A percentile compares a stretch with the other conserved stretches of the same genome.
Evolutionary conservation across 2,113 vertebrate species (phyloP).

Genomic region (Hypanus sabinus): DNA sequence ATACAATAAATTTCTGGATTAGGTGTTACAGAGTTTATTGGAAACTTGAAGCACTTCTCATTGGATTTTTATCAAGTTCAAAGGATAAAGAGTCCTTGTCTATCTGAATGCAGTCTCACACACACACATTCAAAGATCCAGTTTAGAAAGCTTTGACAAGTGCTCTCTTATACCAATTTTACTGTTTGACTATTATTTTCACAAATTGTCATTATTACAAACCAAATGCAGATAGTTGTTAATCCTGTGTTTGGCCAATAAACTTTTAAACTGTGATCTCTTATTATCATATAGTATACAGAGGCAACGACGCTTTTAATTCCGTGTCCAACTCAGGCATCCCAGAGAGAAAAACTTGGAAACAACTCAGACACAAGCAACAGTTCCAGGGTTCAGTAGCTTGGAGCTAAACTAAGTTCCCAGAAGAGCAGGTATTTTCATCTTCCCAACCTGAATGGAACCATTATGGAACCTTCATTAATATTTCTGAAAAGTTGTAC

Average conservation of each 20-base stretch:
- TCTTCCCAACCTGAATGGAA: slow-evolving; percentile 19
- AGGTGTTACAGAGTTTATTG: not conserved
- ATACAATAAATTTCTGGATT: not conserved
- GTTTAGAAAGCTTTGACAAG: not conserved
- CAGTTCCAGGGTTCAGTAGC: not conserved
- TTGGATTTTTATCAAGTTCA: not conserved
- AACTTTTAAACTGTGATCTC: too few species aligned
- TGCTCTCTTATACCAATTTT: not conserved
- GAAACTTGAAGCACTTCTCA: not conserved
- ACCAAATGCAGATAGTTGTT: too few species aligned
- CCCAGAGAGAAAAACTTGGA: slow-evolving; percentile 1
- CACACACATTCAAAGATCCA: not conserved
- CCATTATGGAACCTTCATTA: slow-evolving; percentile 33
- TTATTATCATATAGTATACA: too few species aligned
- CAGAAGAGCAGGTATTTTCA: slow-evolving; percentile 18
- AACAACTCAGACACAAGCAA: slow-evolving; percentile 5
- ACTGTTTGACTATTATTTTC: not conserved
- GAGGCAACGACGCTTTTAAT: not conserved
- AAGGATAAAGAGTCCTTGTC: not conserved
- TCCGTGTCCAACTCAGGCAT: not conserved
- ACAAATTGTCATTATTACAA: not conserved
- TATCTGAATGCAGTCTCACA: not conserved
- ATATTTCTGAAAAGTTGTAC: slow-evolving; percentile 24
- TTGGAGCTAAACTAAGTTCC: not conserved
- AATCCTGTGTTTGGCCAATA: too few species aligned